A percentile compares a stretch with the other conserved stretches of the same genome.
Evolutionary conservation across 2,888 invertebrate species (phyloP).

Genomic region (Theretra japonica): DNA sequence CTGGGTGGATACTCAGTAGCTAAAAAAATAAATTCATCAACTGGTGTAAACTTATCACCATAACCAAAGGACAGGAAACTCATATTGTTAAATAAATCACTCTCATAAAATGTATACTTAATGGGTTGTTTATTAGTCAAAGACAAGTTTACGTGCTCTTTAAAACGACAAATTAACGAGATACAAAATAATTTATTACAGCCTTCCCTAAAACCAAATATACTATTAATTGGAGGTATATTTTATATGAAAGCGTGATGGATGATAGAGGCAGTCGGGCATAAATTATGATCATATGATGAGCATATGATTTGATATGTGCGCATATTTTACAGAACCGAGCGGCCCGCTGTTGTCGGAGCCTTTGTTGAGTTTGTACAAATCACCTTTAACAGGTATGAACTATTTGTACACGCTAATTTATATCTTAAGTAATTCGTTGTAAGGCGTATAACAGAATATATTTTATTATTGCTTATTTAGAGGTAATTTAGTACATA

Average conservation of each 20-base stretch:
- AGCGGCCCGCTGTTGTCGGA: conserved; percentile 77
- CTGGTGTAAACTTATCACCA: no score
- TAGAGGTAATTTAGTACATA: not conserved
- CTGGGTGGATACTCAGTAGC: no score
- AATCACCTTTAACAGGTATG: conserved; percentile 82
- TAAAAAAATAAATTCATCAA: no score
- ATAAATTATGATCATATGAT: not conserved
- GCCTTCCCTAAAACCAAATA: no score
- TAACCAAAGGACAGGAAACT: no score
- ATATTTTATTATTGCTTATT: not conserved
- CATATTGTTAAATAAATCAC: no score
- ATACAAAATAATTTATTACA: no score
- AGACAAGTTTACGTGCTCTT: no score
- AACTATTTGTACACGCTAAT: not conserved
- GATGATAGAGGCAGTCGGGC: conserved; percentile 23
- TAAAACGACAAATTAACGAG: no score
- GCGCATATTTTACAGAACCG: conserved; percentile 73
- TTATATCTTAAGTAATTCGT: not conserved
- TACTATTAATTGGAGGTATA: no score
- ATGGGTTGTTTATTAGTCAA: no score
- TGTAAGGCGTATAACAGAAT: not conserved
- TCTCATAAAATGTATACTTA: no score
- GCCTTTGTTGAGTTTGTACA: conserved; percentile 80
- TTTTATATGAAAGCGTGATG: not conserved
- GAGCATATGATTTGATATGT: conserved; percentile 22